phyloP scores from a whole-genome alignment of 2,888 invertebrate genomes.

The Onthophagus sagittarius region DNA sequence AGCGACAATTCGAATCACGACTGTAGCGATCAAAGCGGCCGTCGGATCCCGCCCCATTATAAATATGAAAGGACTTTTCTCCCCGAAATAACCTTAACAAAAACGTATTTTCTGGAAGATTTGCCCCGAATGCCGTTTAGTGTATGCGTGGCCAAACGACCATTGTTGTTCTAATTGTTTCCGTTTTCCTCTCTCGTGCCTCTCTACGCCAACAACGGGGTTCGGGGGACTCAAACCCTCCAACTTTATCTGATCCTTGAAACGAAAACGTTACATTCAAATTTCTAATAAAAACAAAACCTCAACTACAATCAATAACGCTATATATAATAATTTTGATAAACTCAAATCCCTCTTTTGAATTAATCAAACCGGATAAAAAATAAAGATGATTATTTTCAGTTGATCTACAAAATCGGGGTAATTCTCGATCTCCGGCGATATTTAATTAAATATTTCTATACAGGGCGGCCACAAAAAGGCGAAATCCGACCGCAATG shows the following conservation, averaged over 20 bases:
- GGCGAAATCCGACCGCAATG: constrained; percentile 30
- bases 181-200: constrained; percentile 48
- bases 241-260: constrained; percentile 26
- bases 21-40: background rate
- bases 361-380: background rate
- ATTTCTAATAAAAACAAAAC: constrained; percentile 4
- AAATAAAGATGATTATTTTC: background rate
- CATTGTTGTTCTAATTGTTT: constrained; percentile 53
- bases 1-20: background rate
- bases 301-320: background rate
- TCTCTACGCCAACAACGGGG: constrained; percentile 39
- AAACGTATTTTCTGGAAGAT: constrained; percentile 51
- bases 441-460: constrained; percentile 31
- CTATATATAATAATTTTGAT: background rate
- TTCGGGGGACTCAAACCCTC: constrained; percentile 38
- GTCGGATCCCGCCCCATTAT: constrained; percentile 24
- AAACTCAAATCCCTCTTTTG: background rate
- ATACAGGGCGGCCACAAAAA: constrained; percentile 28
- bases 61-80: constrained; percentile 46
- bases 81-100: constrained; percentile 46
- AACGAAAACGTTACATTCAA: constrained; percentile 5
- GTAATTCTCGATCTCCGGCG: constrained; percentile 7
- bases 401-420: background rate
- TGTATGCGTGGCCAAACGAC: constrained; percentile 49
- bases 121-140: constrained; percentile 47